Base-by-base conservation (phyloP, 2,113 vertebrate species). In the Mobula birostris region DNA sequence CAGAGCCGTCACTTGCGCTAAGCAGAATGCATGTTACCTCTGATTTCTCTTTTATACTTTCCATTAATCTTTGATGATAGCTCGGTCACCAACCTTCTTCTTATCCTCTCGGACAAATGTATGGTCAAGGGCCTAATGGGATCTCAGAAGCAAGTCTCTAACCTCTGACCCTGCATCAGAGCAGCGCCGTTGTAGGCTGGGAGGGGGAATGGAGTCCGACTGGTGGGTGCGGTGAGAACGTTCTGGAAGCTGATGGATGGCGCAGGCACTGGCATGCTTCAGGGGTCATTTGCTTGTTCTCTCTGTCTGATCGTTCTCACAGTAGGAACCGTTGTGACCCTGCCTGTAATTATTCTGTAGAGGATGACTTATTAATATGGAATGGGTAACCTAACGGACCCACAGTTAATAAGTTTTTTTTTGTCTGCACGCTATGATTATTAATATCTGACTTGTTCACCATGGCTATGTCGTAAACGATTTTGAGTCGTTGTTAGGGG, bases 51-150 rank as follows among this genome's bases (percentile, higher is more conserved):
- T 74, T 97, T 96, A 96, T 97, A 96, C 97, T 97, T 97, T 96
- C 97, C 97, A 98, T 98, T 98, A 97, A 98, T 98, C 97, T 98
- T 98, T 98, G 97, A 98, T 97, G 97, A 97, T 96, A 96, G 96
- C 97, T 96, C 95, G 97, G 97, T 97, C 97, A 97, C 96, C 96
- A 96, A 96, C 96, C 68, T 97, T 96, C 96, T 97, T 97, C 97
- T 97, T 97, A 98, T 98, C 98, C 97, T 98, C 98, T 98, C 97
- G 97, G 97, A 97, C 98, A 98, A 98, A 98, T 98, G 98, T 98
- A 97, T 96, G 97, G 97, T 97, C 98, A 98, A 98, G 97, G 97
- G 97, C 97, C 97, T 98, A 98, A 98, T 97, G 97, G 98, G 98
- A 97, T 97, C 97, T 97, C 96, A 95, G 96, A 96, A 97, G 96